Base-by-base conservation (phyloP, 2,888 invertebrate genomes). In the Ptilodon capucinus region DNA sequence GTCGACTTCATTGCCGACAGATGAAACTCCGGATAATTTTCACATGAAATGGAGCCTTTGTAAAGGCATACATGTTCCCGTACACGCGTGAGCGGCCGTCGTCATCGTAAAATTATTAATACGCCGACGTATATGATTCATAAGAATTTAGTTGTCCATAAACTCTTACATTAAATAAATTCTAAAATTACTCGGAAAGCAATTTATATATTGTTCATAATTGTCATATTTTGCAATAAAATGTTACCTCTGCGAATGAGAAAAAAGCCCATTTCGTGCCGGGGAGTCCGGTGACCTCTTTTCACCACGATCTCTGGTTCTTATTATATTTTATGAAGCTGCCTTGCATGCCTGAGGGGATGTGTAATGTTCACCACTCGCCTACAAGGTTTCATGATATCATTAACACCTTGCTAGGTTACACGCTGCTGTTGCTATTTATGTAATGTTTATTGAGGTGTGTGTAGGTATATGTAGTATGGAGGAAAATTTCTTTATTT, bases 241-340 rank as follows among this genome's bases (percentile, higher is more conserved):
- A 56, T 46, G 38, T 34, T 51, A 55, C 52, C 46, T 51, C 36
- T 28, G 32, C 28, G 30, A 57, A 57, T 55, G 50, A 44, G 44
- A 48, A 44, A 48, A 57, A 44, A 44, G 59, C 34, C 49, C 50
- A 51, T 57, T 64, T 63, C 42, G 50, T 55, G 42, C 39, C 46
- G 53, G 52, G 54, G 46, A 60, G 54, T 52, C 51, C 56, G 57
- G 70, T 77, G 79, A 78, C 80, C 81, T 71, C 76, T 72, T 82
- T 80, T 69, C 73, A 73, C 71, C 71, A 72, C 70, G 71, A 73
- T 65, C 57, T 42, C 52, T 73, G 57, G 54, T 74, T 82, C 86
- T 87, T 86, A 84, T 89, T 87, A 89, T 86, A 87, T 87, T 88
- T 89, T 86, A 87, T 84, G 85, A 79, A 72, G 73, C 78, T 68